phyloP scores from a whole-genome alignment of 2,888 invertebrate genomes.

The Iselma pallidipennis region DNA sequence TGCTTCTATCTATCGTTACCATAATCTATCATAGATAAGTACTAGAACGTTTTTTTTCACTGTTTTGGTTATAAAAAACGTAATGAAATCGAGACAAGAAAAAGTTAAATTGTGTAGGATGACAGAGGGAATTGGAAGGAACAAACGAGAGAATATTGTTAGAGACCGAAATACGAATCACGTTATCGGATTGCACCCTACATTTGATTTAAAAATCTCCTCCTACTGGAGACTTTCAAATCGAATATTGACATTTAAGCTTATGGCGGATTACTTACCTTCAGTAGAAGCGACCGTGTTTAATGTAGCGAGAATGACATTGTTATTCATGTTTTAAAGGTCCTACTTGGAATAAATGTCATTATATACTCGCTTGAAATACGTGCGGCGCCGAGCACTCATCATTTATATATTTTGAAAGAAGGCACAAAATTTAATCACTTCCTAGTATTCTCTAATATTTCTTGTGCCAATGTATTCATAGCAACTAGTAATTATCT shows the following conservation, averaged over 20 bases:
- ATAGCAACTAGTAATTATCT: background rate
- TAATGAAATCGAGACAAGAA: background rate
- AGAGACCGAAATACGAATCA: background rate
- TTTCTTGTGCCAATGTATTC: too few species aligned
- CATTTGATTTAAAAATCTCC: constrained; percentile 24
- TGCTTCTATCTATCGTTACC: background rate
- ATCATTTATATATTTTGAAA: too few species aligned
- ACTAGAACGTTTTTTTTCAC: background rate
- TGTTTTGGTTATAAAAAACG: background rate
- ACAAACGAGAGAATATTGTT: background rate
- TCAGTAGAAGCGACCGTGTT: constrained; percentile 37
- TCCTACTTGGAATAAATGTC: constrained; percentile 45
- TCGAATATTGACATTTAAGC: constrained; percentile 32
- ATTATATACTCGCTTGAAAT: constrained; percentile 28
- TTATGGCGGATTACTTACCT: constrained; percentile 38
- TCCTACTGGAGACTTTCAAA: constrained; percentile 11
- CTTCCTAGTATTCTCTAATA: background rate
- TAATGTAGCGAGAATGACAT: constrained; percentile 51
- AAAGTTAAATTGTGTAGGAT: background rate
- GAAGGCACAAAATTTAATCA: too few species aligned
- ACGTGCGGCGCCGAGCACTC: background rate
- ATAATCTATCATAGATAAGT: background rate
- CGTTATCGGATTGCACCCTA: constrained; percentile 16
- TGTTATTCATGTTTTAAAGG: constrained; percentile 50
- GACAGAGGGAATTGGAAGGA: background rate